These are phyloP conservation scores for Temnothorax longispinosus DNA, from an alignment of 1,140 invertebrate genomes.

Conservation along the genomic window DNA sequence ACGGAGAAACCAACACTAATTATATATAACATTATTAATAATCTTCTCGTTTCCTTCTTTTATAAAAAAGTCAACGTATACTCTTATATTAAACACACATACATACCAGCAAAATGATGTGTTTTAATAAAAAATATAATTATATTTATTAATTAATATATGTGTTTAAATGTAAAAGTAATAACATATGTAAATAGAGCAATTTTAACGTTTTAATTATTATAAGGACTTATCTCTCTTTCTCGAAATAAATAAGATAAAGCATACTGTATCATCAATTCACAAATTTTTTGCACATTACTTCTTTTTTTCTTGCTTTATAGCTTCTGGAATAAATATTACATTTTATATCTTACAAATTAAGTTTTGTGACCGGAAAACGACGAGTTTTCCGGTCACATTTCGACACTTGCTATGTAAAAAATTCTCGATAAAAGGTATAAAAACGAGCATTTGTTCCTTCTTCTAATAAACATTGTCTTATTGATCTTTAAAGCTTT, in stretches of 20 bases:
- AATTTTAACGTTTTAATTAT: not conserved
- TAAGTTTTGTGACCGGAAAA: not conserved
- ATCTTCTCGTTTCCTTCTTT: not conserved
- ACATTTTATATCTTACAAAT: not conserved
- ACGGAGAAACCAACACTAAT: not conserved
- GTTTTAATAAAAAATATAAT: not conserved
- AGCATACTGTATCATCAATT: not conserved
- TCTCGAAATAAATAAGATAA: not conserved
- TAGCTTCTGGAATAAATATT: not conserved
- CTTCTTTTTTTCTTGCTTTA: not conserved
- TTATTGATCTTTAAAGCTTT: not conserved
- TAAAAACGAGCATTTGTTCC: not conserved
- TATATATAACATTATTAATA: not conserved
- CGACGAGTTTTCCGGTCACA: not conserved
- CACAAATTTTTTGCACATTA: not conserved
- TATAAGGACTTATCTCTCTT: not conserved
- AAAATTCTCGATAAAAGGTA: not conserved
- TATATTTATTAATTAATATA: not conserved
- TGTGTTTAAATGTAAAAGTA: not conserved
- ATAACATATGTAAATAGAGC: not conserved
- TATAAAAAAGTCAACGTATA: not conserved
- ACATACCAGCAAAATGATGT: not conserved
- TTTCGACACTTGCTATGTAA: not conserved
- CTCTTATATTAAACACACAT: not conserved
- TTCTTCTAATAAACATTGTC: not conserved